Evolutionary conservation across 2,113 vertebrate species (phyloP), one percentile per base, ranked within the genome.

Genomic region (Gobio gobio): DNA sequence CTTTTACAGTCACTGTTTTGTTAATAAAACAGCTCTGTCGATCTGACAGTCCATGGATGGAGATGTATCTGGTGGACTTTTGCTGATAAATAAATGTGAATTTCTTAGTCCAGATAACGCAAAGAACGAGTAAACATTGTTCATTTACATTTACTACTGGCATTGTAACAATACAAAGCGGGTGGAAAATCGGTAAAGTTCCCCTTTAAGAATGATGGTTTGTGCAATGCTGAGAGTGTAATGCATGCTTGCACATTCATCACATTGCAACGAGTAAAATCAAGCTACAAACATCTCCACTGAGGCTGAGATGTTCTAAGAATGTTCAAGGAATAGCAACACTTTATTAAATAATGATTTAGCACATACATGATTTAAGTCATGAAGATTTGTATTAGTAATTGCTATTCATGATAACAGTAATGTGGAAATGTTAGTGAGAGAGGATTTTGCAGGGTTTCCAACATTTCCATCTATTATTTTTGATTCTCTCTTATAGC

Each of bases 401-500:
- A 72, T 72, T 72, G 22, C 5, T 3, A 12, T 22, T 7, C 36
- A 9, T 24, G 13, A 61, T 61, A 43, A 61, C 22, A 24, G 22
- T 36, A 77, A 58, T 8, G 29, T n/a, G 36, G 22, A 43, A 43
- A 9, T 24, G 10, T 16, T n/a, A 2, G 10, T 18, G 3, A 14
- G 29, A 40, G 20, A n/a, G 54, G 2, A 13, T 77, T 77, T 40
- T 40, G 51, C 29, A 2, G 20, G 20, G 12, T 61, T 43, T 78
- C 29, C 29, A 59, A 43, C 54, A 59, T 59, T 78, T 43, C 61
- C 36, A 43, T 78, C 56, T 43, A 78, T 78, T 78, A 80, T 45
- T 80, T 80, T 63, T 80, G 58, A 63, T 63, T 64, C 58, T 29
- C 40, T 80, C n/a, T 63, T 13, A 49, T 74, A 47, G 72, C 43